Base-by-base conservation (phyloP, 2,797 vertebrate genomes). In the Miopithecus talapoin region DNA sequence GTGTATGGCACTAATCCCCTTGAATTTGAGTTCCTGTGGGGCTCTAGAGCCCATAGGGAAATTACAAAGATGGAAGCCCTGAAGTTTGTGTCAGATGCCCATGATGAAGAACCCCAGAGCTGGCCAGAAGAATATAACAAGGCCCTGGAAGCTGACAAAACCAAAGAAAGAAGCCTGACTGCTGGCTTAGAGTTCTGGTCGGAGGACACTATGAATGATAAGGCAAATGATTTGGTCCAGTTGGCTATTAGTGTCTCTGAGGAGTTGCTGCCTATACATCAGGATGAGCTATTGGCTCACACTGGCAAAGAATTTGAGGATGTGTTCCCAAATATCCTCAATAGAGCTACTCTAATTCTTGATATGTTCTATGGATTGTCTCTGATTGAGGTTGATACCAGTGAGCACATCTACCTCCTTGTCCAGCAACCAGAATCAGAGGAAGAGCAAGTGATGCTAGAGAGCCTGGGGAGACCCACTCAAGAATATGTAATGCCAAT, bases 111-210 rank as follows among this genome's bases (percentile, higher is more conserved):
- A 50, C 96, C 95, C 72, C 91, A 94, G 96, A 97, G 33, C 70
- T 97, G 97, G 95, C 96, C 92, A 43, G 96, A 96, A 94, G 89
- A 93, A 75, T 97, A 96, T 85, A 96, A 46, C 79, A 97, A 96
- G 79, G 96, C 92, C 43, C 64, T 96, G 50, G 95, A 97, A 90
- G 94, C 94, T 85, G 96, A 97, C 80, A 97, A 96, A 86, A 86
- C 89, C 86, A 96, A 97, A 95, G 96, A 97, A 86, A 97, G 81
- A 96, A 97, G 94, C 72, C 94, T 96, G 61, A 89, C 92, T 97
- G 95, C 92, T 96, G 97, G 97, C 72, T 81, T 97, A 86, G 96
- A 97, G 68, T 97, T 97, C 86, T 97, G 95, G 92, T 97, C 89
- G 64, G 97, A 97, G 86, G 94, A 97, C 28, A 81, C 36, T 88